Percentiles rank a stretch among this genome's conserved stretches.
phyloP scores from a whole-genome alignment of 2,113 vertebrate genomes.

The Sula dactylatra region DNA sequence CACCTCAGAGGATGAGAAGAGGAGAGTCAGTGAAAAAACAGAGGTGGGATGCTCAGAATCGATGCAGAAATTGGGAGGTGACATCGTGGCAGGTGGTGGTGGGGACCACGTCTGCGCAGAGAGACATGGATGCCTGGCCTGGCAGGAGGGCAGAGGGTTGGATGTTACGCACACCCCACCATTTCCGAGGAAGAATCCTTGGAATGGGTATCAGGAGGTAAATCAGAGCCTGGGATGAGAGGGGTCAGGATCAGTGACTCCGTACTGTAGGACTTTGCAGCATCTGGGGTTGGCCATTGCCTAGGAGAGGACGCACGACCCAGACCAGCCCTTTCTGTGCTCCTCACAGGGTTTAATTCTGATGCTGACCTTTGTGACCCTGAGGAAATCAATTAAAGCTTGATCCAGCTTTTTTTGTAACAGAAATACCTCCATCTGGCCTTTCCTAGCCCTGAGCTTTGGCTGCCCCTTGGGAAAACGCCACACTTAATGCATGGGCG shows the following conservation, averaged over 20 bases:
- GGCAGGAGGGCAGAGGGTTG: neutral
- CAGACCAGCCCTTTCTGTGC: neutral
- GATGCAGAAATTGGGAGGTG: neutral
- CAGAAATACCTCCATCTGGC: neutral
- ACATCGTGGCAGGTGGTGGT: neutral
- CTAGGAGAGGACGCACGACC: neutral
- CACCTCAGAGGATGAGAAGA: neutral
- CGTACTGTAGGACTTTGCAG: neutral
- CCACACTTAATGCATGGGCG: accelerated
- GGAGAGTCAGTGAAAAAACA: neutral
- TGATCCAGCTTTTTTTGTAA: neutral
- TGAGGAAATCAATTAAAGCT: neutral
- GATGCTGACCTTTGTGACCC: neutral
- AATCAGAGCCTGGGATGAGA: neutral
- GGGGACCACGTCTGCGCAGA: accelerated
- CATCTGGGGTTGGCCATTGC: neutral
- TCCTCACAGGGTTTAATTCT: neutral
- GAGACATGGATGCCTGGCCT: accelerated
- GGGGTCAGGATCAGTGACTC: accelerated
- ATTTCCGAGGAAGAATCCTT: neutral
- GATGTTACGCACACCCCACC: neutral
- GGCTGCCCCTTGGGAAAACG: neutral
- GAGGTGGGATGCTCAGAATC: neutral
- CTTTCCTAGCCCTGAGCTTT: neutral
- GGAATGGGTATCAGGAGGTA: neutral